These are phyloP conservation scores for Hylaeus anthracinus DNA, from an alignment of 1,140 invertebrate genomes.

Conservation along the genomic window DNA sequence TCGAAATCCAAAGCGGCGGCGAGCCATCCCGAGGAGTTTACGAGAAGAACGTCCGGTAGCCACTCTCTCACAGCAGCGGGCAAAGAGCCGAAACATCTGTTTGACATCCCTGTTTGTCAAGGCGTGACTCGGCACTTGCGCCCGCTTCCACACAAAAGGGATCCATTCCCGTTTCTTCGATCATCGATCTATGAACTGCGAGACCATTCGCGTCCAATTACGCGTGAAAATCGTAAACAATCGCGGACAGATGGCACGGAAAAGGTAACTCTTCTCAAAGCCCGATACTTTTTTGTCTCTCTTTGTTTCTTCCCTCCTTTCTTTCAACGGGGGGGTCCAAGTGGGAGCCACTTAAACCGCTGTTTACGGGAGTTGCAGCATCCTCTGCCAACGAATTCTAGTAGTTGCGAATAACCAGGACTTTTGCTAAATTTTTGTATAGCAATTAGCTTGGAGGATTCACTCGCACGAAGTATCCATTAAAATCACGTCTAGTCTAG, in stretches of 20 bases:
- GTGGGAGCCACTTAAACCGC: background rate
- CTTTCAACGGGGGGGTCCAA: background rate
- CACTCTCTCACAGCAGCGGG: slow-evolving; percentile 55
- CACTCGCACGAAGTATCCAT: too few relatives aligned
- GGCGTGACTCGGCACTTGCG: slow-evolving; percentile 81
- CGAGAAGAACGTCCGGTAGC: slow-evolving; percentile 55
- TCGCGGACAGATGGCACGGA: slow-evolving; percentile 43
- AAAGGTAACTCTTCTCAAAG: slow-evolving; percentile 3
- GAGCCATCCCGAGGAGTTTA: slow-evolving; percentile 49
- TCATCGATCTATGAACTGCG: slow-evolving; percentile 77
- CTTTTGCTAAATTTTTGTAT: too few relatives aligned
- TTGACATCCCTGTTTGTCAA: slow-evolving; percentile 81
- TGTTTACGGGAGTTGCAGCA: background rate
- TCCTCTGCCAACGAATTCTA: too few relatives aligned
- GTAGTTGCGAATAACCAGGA: too few relatives aligned
- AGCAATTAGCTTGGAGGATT: too few relatives aligned
- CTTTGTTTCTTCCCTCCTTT: slow-evolving; percentile 26
- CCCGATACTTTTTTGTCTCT: background rate
- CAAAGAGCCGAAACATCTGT: slow-evolving; percentile 77
- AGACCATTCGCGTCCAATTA: slow-evolving; percentile 76
- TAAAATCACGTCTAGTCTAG: too few relatives aligned
- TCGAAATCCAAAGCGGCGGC: slow-evolving; percentile 42
- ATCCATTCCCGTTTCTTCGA: slow-evolving; percentile 61
- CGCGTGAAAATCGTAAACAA: slow-evolving; percentile 80
- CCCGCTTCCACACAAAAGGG: slow-evolving; percentile 70